Conservation (phyloP, 2,113 vertebrate species). For the Etheostoma spectabile region DNA sequence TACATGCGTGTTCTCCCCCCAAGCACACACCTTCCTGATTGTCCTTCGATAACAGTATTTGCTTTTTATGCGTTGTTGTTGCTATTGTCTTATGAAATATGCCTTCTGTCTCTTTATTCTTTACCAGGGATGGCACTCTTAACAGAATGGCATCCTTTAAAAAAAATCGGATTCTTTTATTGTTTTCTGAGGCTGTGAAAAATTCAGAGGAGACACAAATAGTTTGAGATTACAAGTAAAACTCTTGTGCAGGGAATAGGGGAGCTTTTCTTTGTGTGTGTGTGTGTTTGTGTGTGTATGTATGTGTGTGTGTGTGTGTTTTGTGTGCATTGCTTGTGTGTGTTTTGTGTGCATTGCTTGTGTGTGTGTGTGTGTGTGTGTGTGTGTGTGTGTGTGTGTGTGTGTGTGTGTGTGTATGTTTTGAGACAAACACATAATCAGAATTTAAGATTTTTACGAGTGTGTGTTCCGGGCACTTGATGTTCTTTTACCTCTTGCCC, state of each 20-base stretch:
- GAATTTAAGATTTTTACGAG: constrained; percentile 68
- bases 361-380: constrained; percentile 29
- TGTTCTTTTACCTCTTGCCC: constrained; percentile 81
- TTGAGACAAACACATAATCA: constrained; percentile 70
- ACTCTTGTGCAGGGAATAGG: constrained; percentile 69
- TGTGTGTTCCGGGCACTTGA: constrained; percentile 79
- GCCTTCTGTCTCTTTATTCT: constrained; percentile 40
- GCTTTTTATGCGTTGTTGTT: constrained; percentile 53
- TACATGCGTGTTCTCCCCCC: constrained; percentile 14
- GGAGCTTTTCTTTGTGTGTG: constrained; percentile 49
- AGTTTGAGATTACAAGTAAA: constrained; percentile 63
- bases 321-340: neutral
- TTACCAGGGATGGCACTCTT: constrained; percentile 31
- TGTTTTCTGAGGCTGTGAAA: constrained; percentile 76
- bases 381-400: constrained; percentile 41
- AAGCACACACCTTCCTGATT: constrained; percentile 29
- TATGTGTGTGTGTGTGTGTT: constrained; percentile 28
- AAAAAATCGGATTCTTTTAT: constrained; percentile 36
- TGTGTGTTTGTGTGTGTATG: constrained; percentile 10
- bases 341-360: too few relatives aligned
- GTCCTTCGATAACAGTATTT: constrained; percentile 80
- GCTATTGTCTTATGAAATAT: constrained; percentile 45
- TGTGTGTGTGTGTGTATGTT: constrained; percentile 57
- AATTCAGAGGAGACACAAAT: constrained; percentile 51
- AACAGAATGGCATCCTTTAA: constrained; percentile 40